These are phyloP conservation scores for Coleophora deauratella DNA, from an alignment of 2,888 invertebrate genomes.

Conservation along the genomic window DNA sequence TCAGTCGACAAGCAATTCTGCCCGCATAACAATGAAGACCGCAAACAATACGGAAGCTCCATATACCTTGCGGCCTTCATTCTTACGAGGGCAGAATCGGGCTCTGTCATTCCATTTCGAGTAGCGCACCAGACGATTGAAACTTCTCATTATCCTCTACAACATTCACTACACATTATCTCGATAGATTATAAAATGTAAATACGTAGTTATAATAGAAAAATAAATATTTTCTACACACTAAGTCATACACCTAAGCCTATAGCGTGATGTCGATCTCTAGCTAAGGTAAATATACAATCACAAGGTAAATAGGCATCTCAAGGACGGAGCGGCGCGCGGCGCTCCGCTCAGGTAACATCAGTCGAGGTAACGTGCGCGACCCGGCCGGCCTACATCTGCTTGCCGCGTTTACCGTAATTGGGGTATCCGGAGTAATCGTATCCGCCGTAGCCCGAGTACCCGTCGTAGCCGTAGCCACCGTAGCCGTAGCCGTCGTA, in stretches of 20 bases:
- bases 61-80: no score
- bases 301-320: conserved; percentile 62
- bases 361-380: conserved; percentile 73
- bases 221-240: conserved; percentile 74
- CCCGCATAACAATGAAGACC: no score
- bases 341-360: conserved; percentile 55
- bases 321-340: conserved; percentile 54
- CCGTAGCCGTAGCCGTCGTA: conserved; percentile 84
- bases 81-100: conserved; percentile 27
- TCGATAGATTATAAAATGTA: conserved; percentile 71
- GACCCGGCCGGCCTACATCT: conserved; percentile 52
- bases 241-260: conserved; percentile 70
- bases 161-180: conserved; percentile 73
- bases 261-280: conserved; percentile 65
- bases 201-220: conserved; percentile 57
- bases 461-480: conserved; percentile 83
- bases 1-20: conserved; percentile 13
- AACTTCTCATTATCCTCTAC: conserved; percentile 56
- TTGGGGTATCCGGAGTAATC: conserved; percentile 87
- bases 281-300: conserved; percentile 49
- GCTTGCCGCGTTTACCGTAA: conserved; percentile 82
- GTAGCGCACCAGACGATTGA: conserved; percentile 50
- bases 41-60: no score
- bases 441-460: conserved; percentile 86
- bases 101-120: conserved; percentile 44